These are phyloP conservation scores for Desmophyllum pertusum DNA, from an alignment of 92 coral and sea anemone species.

Conservation along the genomic window DNA sequence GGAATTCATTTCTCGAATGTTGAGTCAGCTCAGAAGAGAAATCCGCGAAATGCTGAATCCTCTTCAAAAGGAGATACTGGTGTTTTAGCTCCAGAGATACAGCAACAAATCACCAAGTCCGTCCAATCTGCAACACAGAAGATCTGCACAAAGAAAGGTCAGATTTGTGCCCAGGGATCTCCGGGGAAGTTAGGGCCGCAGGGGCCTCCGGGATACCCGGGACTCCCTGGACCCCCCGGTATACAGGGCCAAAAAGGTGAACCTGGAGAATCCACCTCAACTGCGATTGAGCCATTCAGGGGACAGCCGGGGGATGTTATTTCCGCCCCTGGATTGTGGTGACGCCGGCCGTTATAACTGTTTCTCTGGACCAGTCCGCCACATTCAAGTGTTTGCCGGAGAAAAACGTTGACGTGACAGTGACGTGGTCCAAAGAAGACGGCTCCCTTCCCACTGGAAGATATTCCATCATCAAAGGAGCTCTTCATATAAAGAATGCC, in stretches of 20 bases:
- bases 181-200: conserved; percentile 11
- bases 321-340: conserved; percentile 21
- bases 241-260: conserved; percentile 26
- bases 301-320: conserved; percentile 19
- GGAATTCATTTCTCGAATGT: neutral
- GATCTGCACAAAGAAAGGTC: neutral
- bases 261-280: conserved; percentile 14
- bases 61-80: neutral
- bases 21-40: neutral
- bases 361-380: conserved; percentile 3
- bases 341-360: conserved; percentile 15
- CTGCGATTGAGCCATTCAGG: conserved; percentile 19
- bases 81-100: conserved; percentile 6
- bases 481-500: conserved; percentile 20
- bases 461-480: conserved; percentile 27
- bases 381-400: conserved; percentile 20
- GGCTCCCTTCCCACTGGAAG: conserved; percentile 30
- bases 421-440: conserved; percentile 38
- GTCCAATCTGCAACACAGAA: neutral
- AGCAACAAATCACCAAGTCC: neutral
- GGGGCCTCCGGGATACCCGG: neutral
- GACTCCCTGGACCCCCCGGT: neutral
- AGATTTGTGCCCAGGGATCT: conserved; percentile 17
- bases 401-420: neutral
- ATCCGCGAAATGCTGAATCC: neutral